These are phyloP conservation scores for Meghimatium bilineatum DNA, from an alignment of 2,888 invertebrate species.

Conservation along the genomic window DNA sequence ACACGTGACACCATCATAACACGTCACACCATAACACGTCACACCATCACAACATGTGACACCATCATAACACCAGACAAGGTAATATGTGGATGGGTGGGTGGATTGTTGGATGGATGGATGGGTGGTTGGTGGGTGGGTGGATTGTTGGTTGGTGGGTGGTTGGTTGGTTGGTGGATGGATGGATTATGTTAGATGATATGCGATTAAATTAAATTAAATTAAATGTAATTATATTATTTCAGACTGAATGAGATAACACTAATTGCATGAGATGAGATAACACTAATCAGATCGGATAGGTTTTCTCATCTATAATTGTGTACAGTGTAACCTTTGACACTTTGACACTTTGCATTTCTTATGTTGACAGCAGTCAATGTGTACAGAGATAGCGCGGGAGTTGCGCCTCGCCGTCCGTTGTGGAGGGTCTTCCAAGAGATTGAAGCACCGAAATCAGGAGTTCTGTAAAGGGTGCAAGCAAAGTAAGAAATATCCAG, in stretches of 20 bases:
- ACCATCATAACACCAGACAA: no score
- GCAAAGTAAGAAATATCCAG: background rate
- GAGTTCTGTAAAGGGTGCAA: conserved; percentile 26
- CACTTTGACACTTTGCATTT: background rate
- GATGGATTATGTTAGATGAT: background rate
- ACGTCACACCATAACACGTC: no score
- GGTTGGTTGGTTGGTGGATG: background rate
- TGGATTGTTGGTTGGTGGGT: background rate
- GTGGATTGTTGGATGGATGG: background rate
- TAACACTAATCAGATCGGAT: background rate
- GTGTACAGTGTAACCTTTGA: no score
- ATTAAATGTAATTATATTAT: no score
- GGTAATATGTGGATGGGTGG: background rate
- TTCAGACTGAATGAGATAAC: no score
- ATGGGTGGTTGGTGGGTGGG: background rate
- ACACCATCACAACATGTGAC: no score
- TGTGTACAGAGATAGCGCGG: conserved; percentile 95
- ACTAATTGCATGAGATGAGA: no score
- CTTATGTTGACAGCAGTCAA: conserved; percentile 83
- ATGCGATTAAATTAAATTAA: no score
- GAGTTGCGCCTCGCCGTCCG: conserved; percentile 93
- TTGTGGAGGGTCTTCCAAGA: conserved; percentile 88
- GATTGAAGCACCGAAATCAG: conserved; percentile 81
- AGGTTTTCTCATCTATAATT: no score
- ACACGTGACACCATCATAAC: no score